Evolutionary conservation across 1,140 invertebrate species (phyloP).

Genomic region (Drosophila suzukii): DNA sequence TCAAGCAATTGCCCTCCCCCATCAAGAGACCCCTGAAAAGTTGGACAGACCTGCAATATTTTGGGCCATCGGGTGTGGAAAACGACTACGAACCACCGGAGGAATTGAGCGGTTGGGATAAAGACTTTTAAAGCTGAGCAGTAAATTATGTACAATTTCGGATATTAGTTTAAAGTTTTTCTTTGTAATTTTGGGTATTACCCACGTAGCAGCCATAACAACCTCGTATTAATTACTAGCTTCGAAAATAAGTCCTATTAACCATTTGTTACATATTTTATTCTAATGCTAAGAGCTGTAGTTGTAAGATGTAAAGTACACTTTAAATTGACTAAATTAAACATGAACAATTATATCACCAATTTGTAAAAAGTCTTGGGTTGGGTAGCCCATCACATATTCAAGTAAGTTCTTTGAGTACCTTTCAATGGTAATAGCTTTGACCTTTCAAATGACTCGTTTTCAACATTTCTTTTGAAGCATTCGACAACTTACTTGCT

Average conservation of each 20-base stretch:
- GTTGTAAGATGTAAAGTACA: not conserved
- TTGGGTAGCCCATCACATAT: not conserved
- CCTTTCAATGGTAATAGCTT: conserved; percentile 29
- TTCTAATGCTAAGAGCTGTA: not conserved
- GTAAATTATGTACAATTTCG: conserved; percentile 1
- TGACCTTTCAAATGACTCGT: not conserved
- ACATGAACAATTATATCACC: conserved; percentile 19
- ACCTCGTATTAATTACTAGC: conserved; percentile 4
- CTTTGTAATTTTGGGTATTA: not conserved
- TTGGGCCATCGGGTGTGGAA: conserved; percentile 87
- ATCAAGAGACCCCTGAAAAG: conserved; percentile 91
- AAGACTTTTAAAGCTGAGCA: conserved; percentile 86
- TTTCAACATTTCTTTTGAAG: not conserved
- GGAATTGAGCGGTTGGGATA: conserved; percentile 90
- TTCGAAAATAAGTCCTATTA: conserved; percentile 2
- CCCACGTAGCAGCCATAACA: conserved; percentile 22
- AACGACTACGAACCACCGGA: conserved; percentile 87
- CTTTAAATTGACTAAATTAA: conserved; percentile 1
- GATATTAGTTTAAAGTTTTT: conserved; percentile 14
- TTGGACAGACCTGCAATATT: conserved; percentile 88
- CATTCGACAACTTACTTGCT: not conserved
- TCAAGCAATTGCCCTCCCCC: conserved; percentile 89
- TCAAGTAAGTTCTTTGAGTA: not conserved
- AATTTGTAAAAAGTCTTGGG: not conserved
- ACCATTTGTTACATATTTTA: conserved; percentile 7